Conservation (phyloP, 2,888 invertebrate genomes). For the Callinectes sapidus region DNA sequence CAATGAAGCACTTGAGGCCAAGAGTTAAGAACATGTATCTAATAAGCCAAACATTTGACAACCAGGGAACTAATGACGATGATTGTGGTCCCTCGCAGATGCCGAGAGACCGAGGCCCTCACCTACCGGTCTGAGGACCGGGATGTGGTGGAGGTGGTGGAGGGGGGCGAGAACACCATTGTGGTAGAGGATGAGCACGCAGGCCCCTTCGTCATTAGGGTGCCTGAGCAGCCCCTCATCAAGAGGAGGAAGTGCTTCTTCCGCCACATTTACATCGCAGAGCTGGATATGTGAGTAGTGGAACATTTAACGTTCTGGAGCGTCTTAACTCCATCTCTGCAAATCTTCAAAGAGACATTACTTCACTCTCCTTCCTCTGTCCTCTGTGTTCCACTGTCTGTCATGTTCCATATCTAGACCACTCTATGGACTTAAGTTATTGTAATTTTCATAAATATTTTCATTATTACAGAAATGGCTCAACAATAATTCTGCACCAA, state of each 20-base stretch:
- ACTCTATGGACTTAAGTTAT: no score
- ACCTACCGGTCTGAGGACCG: background rate
- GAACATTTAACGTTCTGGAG: background rate
- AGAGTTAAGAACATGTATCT: no score
- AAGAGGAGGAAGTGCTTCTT: background rate
- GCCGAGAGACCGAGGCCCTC: background rate
- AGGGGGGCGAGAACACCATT: background rate
- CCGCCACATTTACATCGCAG: constrained; percentile 29
- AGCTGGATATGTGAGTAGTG: constrained; percentile 35
- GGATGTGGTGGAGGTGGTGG: background rate
- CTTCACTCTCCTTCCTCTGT: no score
- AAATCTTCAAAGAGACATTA: no score
- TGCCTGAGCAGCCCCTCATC: background rate
- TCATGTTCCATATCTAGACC: no score
- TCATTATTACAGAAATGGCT: no score
- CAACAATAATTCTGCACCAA: no score
- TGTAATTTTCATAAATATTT: no score
- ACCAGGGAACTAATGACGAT: background rate
- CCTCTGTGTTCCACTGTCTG: no score
- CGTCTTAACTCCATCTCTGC: no score
- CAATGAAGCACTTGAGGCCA: no score
- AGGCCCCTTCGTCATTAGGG: background rate
- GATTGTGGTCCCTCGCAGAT: background rate
- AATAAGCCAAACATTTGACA: no score
- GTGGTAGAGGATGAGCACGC: background rate